Percentiles rank a stretch among this genome's conserved stretches.
Conservation (phyloP, 2,797 vertebrate species). For the Garrulus glandarius region DNA sequence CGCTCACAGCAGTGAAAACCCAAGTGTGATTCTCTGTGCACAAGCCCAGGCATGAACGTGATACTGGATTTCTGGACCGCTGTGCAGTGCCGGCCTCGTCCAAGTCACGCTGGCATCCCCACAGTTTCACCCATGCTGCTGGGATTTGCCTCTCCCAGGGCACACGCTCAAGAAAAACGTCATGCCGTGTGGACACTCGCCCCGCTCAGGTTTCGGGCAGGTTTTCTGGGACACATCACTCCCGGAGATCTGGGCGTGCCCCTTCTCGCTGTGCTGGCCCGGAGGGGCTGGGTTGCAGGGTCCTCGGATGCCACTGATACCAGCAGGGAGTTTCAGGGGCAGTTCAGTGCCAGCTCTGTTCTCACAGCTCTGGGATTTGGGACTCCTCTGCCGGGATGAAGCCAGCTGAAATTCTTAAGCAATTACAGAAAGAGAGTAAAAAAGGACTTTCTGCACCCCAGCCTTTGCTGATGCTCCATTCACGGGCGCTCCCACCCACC, state of each 20-base stretch:
- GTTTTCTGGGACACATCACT: background rate
- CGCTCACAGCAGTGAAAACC: background rate
- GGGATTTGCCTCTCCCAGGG: background rate
- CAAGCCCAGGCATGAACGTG: slow-evolving; percentile 41
- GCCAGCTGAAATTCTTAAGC: slow-evolving; percentile 9
- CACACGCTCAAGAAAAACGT: background rate
- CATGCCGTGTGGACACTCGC: fast-evolving
- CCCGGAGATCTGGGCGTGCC: background rate
- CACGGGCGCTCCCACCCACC: background rate
- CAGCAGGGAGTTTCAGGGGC: background rate
- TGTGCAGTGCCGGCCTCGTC: background rate
- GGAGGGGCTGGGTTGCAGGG: background rate
- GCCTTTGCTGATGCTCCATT: background rate
- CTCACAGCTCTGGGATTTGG: slow-evolving; percentile 3
- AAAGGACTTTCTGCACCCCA: background rate
- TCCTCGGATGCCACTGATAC: background rate
- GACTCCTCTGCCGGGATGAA: background rate
- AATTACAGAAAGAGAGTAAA: slow-evolving; percentile 10
- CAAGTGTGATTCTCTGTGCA: background rate
- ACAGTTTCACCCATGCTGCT: background rate
- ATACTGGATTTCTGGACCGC: slow-evolving; percentile 26
- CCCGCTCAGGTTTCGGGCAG: fast-evolving
- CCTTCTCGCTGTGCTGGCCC: background rate
- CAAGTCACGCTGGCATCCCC: background rate
- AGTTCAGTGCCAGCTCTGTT: background rate